A percentile compares a stretch with the other conserved stretches of the same genome.
Conservation (phyloP, 2,797 vertebrate genomes). For the Pogonophryne albipinna region DNA sequence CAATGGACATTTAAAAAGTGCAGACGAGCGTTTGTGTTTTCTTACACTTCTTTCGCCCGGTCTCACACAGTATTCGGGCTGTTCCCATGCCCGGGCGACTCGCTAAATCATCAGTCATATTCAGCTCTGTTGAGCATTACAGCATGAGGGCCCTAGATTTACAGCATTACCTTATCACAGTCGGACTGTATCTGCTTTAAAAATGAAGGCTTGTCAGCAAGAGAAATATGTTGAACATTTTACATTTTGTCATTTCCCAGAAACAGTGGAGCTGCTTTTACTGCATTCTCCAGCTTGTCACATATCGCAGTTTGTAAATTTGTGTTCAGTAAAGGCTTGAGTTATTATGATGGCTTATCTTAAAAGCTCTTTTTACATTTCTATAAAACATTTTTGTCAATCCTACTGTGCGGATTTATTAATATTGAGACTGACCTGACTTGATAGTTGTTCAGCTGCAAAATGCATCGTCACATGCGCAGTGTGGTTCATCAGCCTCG, state of each 20-base stretch:
- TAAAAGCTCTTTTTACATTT: not conserved
- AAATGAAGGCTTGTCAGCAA: conserved; percentile 51
- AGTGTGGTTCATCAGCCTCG: conserved; percentile 7
- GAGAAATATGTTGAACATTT: conserved; percentile 52
- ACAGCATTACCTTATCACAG: conserved; percentile 55
- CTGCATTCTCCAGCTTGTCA: not conserved
- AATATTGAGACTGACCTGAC: too few relatives aligned
- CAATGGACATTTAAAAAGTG: conserved; percentile 32
- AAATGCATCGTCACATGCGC: not conserved
- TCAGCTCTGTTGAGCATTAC: conserved; percentile 44
- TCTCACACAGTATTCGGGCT: conserved; percentile 33
- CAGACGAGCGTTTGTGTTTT: conserved; percentile 59
- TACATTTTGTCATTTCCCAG: conserved; percentile 57
- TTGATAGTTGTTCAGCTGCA: not conserved
- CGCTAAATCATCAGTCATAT: conserved; percentile 53
- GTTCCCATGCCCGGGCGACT: conserved; percentile 53
- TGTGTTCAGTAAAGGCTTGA: not conserved
- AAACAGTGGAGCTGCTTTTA: not conserved
- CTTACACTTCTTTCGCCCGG: conserved; percentile 49
- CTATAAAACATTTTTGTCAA: too few relatives aligned
- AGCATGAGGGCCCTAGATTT: conserved; percentile 44
- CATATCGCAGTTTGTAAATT: not conserved
- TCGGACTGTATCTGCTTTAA: conserved; percentile 51
- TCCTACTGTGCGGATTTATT: too few relatives aligned
- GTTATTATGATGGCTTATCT: not conserved